Base-by-base conservation (phyloP, 1,140 invertebrate species). In the Teleogryllus occipitalis region DNA sequence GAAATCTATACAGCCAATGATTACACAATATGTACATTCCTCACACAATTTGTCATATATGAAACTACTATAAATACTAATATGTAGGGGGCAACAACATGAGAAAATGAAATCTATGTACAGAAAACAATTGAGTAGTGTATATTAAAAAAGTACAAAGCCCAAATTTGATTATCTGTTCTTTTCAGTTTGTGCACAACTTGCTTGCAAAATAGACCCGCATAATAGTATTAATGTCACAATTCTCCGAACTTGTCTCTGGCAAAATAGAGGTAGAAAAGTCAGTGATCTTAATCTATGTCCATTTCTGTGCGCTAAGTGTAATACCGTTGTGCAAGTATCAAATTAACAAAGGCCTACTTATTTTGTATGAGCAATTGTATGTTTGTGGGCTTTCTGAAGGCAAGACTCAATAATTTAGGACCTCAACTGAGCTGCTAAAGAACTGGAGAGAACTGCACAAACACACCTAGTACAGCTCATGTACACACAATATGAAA, bases 141-240 rank as follows among this genome's bases (percentile, higher is more conserved):
- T 65, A 65, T 65, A 65, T 65, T 65, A 65, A 65, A 65, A 65
- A 65, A 65, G 54, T 65, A 65, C 54, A 65, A 65, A 65, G 54
- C 54, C 54, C 54, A 65, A 65, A 65, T 14, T 14, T 65, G 54
- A 65, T 65, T 65, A 65, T 65, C 54, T 65, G 54, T 65, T 65
- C 54, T 65, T 65, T 39, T 65, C 54, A 14, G 2, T 65, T 65
- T 65, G 54, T 65, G 54, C 54, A 65, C 18, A 14, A 65, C 18
- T 14, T 18, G 54, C 54, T 65, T 65, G 54, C 54, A 65, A 65
- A 39, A 65, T 65, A 65, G 54, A 14, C 54, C 10, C 18, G 54
- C 54, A 65, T 65, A 14, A 65, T 14, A 10, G 10, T 14, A 10
- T 14, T 14, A 14, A 14, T 65, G 54, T 65, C 54, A 65, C 18